These are phyloP conservation scores for Stenchaetothrips biformis DNA, from an alignment of 2,888 invertebrate genomes.

Conservation along the genomic window DNA sequence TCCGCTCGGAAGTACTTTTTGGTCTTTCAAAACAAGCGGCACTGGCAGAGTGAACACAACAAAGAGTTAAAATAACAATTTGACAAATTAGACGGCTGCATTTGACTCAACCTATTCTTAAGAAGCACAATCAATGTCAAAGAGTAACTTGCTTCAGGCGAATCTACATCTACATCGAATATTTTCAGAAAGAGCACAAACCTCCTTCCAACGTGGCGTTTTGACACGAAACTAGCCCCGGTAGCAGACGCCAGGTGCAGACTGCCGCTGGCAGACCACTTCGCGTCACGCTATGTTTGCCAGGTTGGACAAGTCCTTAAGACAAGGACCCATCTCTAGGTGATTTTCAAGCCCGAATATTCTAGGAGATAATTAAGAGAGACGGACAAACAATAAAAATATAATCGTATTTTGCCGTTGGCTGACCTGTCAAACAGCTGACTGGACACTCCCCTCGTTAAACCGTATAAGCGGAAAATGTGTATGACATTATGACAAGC, in stretches of 20 bases:
- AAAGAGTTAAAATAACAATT: too few relatives aligned
- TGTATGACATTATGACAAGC: too few relatives aligned
- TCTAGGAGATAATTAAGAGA: background rate
- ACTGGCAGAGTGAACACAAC: too few relatives aligned
- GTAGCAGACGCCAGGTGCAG: background rate
- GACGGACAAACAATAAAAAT: background rate
- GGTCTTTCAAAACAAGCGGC: too few relatives aligned
- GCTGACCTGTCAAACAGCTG: conserved; percentile 69
- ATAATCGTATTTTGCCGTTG: background rate
- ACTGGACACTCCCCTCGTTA: conserved; percentile 84
- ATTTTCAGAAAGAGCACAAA: conserved; percentile 25
- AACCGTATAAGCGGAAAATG: conserved; percentile 65
- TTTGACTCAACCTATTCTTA: too few relatives aligned
- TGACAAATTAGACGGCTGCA: too few relatives aligned
- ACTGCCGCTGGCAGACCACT: background rate
- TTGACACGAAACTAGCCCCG: conserved; percentile 2
- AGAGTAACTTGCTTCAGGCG: too few relatives aligned
- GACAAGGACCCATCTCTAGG: background rate
- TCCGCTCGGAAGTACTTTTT: too few relatives aligned
- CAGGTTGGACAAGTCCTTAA: background rate
- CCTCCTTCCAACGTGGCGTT: conserved; percentile 26
- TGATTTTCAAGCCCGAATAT: background rate
- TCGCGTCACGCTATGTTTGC: background rate
- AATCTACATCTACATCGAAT: conserved; percentile 32
- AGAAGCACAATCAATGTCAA: too few relatives aligned